phyloP scores from a whole-genome alignment of 2,888 invertebrate genomes.

The Pseudococcus longispinus region DNA sequence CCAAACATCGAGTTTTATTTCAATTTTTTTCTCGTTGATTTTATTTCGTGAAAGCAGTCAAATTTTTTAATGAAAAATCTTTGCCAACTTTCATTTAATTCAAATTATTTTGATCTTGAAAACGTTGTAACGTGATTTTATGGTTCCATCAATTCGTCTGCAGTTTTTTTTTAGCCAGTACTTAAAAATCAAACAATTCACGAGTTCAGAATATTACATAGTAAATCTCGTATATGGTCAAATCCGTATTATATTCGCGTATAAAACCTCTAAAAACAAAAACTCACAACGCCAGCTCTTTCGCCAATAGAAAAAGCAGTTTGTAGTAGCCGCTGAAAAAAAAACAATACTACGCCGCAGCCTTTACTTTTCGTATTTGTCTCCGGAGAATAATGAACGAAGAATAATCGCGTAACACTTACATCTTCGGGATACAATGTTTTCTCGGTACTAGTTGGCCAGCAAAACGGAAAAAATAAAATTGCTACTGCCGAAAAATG shows the following conservation, averaged over 20 bases:
- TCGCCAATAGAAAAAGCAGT: not conserved
- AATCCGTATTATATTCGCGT: not conserved
- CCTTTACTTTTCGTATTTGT: not conserved
- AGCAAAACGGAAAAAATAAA: not conserved
- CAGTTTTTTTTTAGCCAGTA: no score
- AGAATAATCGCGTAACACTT: slow-evolving; percentile 31
- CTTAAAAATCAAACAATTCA: no score
- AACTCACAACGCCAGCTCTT: not conserved
- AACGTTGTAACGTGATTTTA: no score
- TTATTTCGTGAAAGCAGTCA: no score
- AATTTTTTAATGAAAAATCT: no score
- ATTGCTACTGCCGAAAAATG: not conserved
- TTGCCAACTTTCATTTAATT: no score
- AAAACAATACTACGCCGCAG: not conserved
- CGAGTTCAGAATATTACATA: not conserved
- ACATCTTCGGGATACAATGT: not conserved
- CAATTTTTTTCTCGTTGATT: no score
- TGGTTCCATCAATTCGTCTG: no score
- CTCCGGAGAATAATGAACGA: slow-evolving; percentile 8
- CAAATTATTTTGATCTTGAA: no score
- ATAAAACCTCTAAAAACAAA: not conserved
- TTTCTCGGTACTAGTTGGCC: not conserved
- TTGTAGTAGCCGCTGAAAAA: not conserved
- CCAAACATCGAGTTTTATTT: no score
- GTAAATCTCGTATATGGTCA: not conserved